Base-by-base conservation (phyloP, 2,888 invertebrate species). In the Aethes cnicana region DNA sequence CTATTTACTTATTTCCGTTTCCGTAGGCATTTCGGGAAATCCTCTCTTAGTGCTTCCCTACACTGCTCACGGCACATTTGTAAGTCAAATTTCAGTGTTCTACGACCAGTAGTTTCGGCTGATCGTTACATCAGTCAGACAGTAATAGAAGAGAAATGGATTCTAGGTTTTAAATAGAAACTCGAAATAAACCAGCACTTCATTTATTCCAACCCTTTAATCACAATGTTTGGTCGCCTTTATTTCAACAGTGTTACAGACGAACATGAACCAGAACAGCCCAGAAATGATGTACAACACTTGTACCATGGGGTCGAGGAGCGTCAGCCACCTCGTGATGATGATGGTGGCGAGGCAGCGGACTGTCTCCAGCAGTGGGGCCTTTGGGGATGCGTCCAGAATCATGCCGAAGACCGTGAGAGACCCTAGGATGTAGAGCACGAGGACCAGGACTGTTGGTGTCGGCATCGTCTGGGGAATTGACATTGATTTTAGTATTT, bases 341-440 rank as follows among this genome's bases (percentile, higher is more conserved):
- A 63, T 39, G 2, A 92, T 79, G 30, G 92, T 81, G 4, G 90
- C 53, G 12, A 90, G 69, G 66, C 94, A 94, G 12, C 94, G 87
- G 0, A 88, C 52, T 3, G 92, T 77, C 74, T 94, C 94, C 47
- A 91, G 81, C 0, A 90, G 65, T 16, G 90, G 88, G 0, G 92
- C 92, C 59, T 90, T 84, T 0, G 90, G 86, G 32, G 90, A 88
- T 36, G 92, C 90, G 58, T 94, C 94, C 58, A 94, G 90, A 18
- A 94, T 76, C 82, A 94, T 87, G 2, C 94, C 94, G 54, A 94
- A 92, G 7, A 91, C 87, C 0, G 92, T 92, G 11, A 94, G 75
- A 0, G 93, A 92, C 7, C 87, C 88, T 18, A 94, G 80, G 53
- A 94, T 92, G 78, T 93, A 93, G 7, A 85, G 48, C 0, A 92